phyloP scores from a whole-genome alignment of 2,113 vertebrate species.

The Benitochromis conjunctus region DNA sequence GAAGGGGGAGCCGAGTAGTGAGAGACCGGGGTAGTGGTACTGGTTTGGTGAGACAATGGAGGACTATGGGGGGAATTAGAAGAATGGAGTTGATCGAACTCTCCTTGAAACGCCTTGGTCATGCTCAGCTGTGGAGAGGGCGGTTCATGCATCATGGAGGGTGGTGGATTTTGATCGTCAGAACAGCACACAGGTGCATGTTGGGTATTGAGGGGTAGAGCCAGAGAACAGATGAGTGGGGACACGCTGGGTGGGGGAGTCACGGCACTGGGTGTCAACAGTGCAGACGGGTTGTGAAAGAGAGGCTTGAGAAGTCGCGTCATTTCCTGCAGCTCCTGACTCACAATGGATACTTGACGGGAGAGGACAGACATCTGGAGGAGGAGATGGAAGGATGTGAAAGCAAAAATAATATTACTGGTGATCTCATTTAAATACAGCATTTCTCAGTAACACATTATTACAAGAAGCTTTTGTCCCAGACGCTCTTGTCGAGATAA shows the following conservation, averaged over 20 bases:
- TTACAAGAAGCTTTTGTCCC: not conserved
- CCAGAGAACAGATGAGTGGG: slow-evolving; percentile 40
- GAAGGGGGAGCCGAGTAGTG: slow-evolving; percentile 64
- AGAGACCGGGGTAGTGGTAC: not conserved
- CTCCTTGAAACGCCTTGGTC: not conserved
- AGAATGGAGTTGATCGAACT: not conserved
- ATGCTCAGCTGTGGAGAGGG: not conserved
- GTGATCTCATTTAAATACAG: not conserved
- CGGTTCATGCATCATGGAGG: not conserved
- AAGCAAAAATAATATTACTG: not conserved
- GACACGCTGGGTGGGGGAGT: slow-evolving; percentile 59
- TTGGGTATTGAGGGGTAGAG: slow-evolving; percentile 4
- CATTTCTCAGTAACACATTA: not conserved
- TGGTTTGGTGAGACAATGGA: not conserved
- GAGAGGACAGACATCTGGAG: slow-evolving; percentile 75
- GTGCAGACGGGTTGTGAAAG: slow-evolving; percentile 51
- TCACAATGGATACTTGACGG: slow-evolving; percentile 73
- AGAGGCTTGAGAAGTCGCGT: slow-evolving; percentile 74
- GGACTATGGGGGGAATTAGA: not conserved
- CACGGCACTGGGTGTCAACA: slow-evolving; percentile 37
- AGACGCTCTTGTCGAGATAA: not conserved
- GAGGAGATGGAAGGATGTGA: not conserved
- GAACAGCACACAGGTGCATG: not conserved
- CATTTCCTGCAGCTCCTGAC: slow-evolving; percentile 79
- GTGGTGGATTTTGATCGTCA: not conserved